Evolutionary conservation across 2,888 invertebrate genomes (phyloP), one percentile per base, ranked within the genome.

Genomic region (Tortrix viridana): DNA sequence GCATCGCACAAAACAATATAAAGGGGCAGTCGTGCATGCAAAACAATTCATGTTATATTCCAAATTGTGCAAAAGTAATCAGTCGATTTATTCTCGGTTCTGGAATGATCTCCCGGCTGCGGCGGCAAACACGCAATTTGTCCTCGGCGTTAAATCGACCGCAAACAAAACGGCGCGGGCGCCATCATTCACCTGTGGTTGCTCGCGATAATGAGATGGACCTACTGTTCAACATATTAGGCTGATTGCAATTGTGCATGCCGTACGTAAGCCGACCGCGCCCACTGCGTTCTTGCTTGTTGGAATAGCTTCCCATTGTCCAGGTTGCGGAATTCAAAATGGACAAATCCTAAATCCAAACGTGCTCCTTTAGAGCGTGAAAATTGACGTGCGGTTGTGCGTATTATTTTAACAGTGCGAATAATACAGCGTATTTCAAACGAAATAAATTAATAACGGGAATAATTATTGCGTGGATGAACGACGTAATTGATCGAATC

Each of bases 161-260:
- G 81, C 92, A 90, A 91, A 92, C 91, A 91, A 91, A 92, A 89
- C 87, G 87, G 80, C 80, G 77, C 79, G 78, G 78, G 76, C 81
- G 81, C 87, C 92, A 89, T 91, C 89, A 88, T 85, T 92, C 92
- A 89, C 87, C 90, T 91, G 92, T 84, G 92, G 90, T 92, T 85
- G 80, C 75, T 87, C 86, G 88, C 88, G 88, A 85, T 92, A 92
- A 92, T 92, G 92, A 92, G 92, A 91, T 91, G 87, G 84, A 86
- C 86, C 88, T 83, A 86, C 88, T 85, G 85, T 88, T 85, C 86
- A 88, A 86, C 90, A 89, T 90, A 90, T 90, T 90, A 90, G 88
- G 85, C 87, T 89, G 90, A 90, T 90, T 89, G 89, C 88, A 86
- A 87, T 87, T 86, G 85, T 83, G 77, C 75, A 76, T 76, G 74